Conservation (phyloP, 2,113 vertebrate species). For the Blennius ocellaris region DNA sequence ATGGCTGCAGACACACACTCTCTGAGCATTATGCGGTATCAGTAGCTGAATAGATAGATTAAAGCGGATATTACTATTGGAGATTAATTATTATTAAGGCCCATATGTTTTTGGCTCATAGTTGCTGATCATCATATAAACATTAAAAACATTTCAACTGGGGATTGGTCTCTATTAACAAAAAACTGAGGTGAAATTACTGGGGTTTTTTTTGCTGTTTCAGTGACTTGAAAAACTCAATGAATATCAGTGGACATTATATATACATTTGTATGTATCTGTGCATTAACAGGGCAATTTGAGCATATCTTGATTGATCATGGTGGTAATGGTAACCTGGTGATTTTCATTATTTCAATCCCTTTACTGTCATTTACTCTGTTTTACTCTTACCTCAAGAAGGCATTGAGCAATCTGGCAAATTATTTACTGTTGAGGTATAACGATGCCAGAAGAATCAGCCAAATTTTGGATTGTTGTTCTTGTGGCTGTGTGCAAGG, state of each 20-base stretch:
- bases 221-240: not conserved
- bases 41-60: not conserved
- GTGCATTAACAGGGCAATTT: conserved; percentile 23
- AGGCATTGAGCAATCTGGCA: not conserved
- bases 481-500: not conserved
- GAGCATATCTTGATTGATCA: conserved; percentile 10
- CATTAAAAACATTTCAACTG: too few relatives aligned
- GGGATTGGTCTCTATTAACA: too few relatives aligned
- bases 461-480: conserved; percentile 10
- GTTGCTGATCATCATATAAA: too few relatives aligned
- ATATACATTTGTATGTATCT: not conserved
- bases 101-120: not conserved
- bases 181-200: too few relatives aligned
- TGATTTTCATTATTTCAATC: conserved; percentile 32
- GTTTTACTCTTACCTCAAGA: conserved; percentile 5
- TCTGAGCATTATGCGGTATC: not conserved
- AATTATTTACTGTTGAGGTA: not conserved
- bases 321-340: conserved; percentile 22
- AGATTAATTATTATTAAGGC: not conserved
- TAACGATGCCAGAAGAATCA: not conserved
- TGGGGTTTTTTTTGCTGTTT: too few relatives aligned
- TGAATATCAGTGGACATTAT: not conserved
- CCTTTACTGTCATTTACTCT: conserved; percentile 10
- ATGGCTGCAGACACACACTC: not conserved
- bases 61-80: not conserved